Percentiles rank a stretch among this genome's conserved stretches.
phyloP scores from a whole-genome alignment of 2,888 invertebrate species.

The Drosophila ustulata region DNA sequence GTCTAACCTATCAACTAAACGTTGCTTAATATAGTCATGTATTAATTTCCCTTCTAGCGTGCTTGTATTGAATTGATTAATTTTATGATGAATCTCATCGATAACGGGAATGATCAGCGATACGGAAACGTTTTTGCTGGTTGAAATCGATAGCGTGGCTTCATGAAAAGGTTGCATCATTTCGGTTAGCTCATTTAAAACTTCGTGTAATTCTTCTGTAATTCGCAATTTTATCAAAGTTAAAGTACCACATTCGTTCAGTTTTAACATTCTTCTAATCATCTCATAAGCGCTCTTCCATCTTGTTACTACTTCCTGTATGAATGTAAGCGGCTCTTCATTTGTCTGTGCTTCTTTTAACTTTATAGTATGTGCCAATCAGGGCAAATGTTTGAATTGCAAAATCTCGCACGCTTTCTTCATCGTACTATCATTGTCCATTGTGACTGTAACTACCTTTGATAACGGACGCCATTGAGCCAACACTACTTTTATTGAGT shows the following conservation, averaged over 20 bases:
- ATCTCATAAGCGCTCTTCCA: constrained; percentile 29
- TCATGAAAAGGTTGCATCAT: constrained; percentile 21
- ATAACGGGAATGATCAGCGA: constrained; percentile 25
- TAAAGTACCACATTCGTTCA: not conserved
- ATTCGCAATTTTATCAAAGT: no score
- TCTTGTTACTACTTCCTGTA: constrained; percentile 26
- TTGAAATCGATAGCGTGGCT: constrained; percentile 18
- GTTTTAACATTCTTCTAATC: constrained; percentile 15
- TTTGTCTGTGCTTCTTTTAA: constrained; percentile 10
- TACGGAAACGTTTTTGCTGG: constrained; percentile 22
- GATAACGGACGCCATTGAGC: constrained; percentile 15
- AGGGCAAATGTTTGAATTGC: no score
- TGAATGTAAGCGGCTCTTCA: constrained; percentile 11
- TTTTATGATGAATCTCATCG: constrained; percentile 23
- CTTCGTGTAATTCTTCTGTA: no score
- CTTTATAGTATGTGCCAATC: no score
- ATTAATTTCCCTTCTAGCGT: constrained; percentile 5
- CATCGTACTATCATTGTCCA: constrained; percentile 13
- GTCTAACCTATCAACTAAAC: constrained; percentile 3
- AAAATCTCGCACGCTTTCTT: no score
- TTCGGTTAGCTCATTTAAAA: constrained; percentile 16
- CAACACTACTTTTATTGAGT: constrained; percentile 15
- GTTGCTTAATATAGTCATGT: constrained; percentile 1
- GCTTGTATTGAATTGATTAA: constrained; percentile 12
- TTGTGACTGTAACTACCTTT: constrained; percentile 23